Base-by-base conservation (phyloP, 1,140 invertebrate species). In the Orius insidiosus region DNA sequence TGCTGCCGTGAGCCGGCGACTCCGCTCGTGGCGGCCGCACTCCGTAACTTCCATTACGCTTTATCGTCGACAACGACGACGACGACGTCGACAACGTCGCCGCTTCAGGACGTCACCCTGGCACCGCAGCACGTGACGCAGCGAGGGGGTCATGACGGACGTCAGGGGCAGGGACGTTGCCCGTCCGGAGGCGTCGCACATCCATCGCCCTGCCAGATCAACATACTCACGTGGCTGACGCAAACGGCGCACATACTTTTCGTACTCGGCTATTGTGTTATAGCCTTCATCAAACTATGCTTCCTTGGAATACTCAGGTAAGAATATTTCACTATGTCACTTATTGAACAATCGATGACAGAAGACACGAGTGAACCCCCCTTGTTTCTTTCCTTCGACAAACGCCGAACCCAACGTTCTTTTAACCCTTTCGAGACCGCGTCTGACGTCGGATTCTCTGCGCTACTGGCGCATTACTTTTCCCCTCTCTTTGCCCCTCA, bases 251-350 rank as follows among this genome's bases (percentile, higher is more conserved):
- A 87, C 55, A 65, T 83, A 18, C 69, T 89, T 6, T 85, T 85
- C 55, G 81, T 90, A 13, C 61, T 88, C 37, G 84, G 85, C 6
- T 88, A 86, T 61, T 90, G 86, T 62, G 85, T 90, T 32, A 80
- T 89, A 49, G 80, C 85, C 46, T 89, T 89, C 63, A 70, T 87
- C 38, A 90, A 90, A 64, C 66, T 88, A 53, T 88, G 84, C 66
- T 90, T 89, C 67, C 71, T 88, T 24, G 84, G 82, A 18, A 88
- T 90, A 55, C 67, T 90, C 31, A 63, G 69, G 48, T 71, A 62
- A 55, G 63, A 62, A 45, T 10, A 6, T n/a, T n/a, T n/a, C 13
- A 15, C 8, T 5, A n/a, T n/a, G n/a, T n/a, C n/a, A n/a, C n/a
- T n/a, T n/a, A n/a, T n/a, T n/a, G n/a, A n/a, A n/a, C n/a, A n/a